Base-by-base conservation (phyloP, 2,113 vertebrate species). In the Cynocephalus volans region DNA sequence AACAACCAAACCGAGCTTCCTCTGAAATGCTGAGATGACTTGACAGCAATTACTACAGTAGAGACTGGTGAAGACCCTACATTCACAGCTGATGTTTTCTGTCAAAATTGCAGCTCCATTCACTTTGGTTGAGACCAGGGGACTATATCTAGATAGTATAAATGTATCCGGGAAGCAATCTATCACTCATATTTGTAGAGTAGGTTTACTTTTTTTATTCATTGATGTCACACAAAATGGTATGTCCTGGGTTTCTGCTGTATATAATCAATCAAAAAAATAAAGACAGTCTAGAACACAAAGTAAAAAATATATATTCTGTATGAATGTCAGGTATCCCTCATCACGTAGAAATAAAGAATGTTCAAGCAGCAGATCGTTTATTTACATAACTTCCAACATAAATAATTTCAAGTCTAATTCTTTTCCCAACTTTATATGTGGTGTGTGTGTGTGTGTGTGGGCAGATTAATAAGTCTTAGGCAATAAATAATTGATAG, bases 161-260 rank as follows among this genome's bases (percentile, higher is more conserved):
- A 77, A 26, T 80, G 28, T 95, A 97, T 76, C 56, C 83, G 96
- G 36, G 84, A 28, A 80, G 28, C 1, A 41, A 80, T 33, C 19
- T 75, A 86, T 92, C 28, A 88, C n/a, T 91, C 97, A 94, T 76
- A 84, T 75, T 93, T 97, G 60, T 80, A 90, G 31, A 95, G 62
- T 79, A 86, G 19, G 58, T 94, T 95, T 97, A 96, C 77, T 75
- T 86, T 80, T 75, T 86, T 84, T 28, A 90, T 33, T 85, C 85
- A 96, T 36, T 45, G 17, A 90, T 85, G 52, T 83, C 73, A 95
- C 10, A 65, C 0, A 65, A 33, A 97, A 93, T 92, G 41, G 84
- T 75, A n/a, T 83, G 90, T 86, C 52, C 28, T 64, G 36, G 14
- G 8, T 54, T 89, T 83, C 50, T 93, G 48, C 23, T 60, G 9